Base-by-base conservation (phyloP, 1,140 invertebrate genomes). In the Akabosia matsudoensis region DNA sequence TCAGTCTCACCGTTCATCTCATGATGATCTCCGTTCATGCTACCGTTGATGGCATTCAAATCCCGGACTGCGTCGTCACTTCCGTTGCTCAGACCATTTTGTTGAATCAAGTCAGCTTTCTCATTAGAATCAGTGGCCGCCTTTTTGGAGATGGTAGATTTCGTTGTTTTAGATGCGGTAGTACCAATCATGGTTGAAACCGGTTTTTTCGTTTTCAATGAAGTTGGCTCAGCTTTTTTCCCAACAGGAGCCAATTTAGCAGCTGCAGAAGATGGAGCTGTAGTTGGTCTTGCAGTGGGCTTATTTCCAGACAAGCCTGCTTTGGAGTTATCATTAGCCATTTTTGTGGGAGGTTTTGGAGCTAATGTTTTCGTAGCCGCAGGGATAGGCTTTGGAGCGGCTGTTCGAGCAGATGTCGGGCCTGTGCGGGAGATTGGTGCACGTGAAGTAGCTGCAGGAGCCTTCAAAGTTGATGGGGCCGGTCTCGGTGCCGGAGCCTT, bases 161-260 rank as follows among this genome's bases (percentile, higher is more conserved):
- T 77, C 28, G 54, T 56, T n/a, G 71, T 14, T 30, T 16, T 72
- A 18, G n/a, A n/a, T n/a, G 76, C 18, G 56, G 56, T 77, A 10
- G 37, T 18, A 45, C 18, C 37, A 26, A 33, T 33, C 52, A 45
- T 74, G 72, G 24, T 33, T 7, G 22, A 33, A 71, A 14, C 54
- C 1, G 34, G 75, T 31, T 33, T 33, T 16, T 22, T 70, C n/a
- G 7, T 10, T 4, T 33, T 28, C 3, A 26, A 45, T 7, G 18
- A 26, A 26, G 37, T 4, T 22, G 24, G 7, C 4, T 70, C n/a
- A 30, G 30, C 10, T 22, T 52, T 51, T 34, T 71, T 75, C 22
- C 24, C 2, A 22, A 31, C 52, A 28, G 74, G 14, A 70, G 74
- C n/a, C 45, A n/a, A 13, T 51, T n/a, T 14, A 61, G 54, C 13